Percentiles rank a stretch among this genome's conserved stretches.
Evolutionary conservation across 1,140 invertebrate genomes (phyloP).

Genomic region (Drosophila grimshawi): DNA sequence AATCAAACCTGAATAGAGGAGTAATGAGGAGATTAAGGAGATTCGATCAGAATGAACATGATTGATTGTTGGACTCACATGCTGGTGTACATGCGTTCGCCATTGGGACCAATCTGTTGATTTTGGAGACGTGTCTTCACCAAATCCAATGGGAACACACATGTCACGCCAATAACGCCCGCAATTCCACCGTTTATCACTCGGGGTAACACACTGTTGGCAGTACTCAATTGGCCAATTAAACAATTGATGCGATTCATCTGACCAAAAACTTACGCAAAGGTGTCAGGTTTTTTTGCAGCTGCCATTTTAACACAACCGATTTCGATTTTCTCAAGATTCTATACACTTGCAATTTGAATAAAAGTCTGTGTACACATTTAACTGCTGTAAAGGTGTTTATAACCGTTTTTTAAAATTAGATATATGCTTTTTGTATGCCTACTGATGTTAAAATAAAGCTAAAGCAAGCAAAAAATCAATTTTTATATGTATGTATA

Average conservation of each 20-base stretch:
- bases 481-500: slow-evolving; percentile 10
- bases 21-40: slow-evolving; percentile 1
- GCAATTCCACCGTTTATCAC: slow-evolving; percentile 99
- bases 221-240: slow-evolving; percentile 84
- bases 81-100: slow-evolving; percentile 95
- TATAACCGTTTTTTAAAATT: slow-evolving; percentile 19
- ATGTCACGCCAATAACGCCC: slow-evolving; percentile 99
- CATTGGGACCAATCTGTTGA: slow-evolving; percentile 95
- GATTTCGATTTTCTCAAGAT: background rate
- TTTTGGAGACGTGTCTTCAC: slow-evolving; percentile 99
- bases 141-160: slow-evolving; percentile 99
- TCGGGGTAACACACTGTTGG: background rate
- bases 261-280: slow-evolving; percentile 88
- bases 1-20: slow-evolving; percentile 92
- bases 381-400: background rate
- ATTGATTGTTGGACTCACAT: slow-evolving; percentile 90
- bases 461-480: too few species aligned
- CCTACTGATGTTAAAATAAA: too few species aligned
- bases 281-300: slow-evolving; percentile 22
- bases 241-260: slow-evolving; percentile 94
- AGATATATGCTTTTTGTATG: background rate
- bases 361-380: slow-evolving; percentile 13
- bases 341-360: background rate
- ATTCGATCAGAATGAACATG: too few species aligned
- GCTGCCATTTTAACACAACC: background rate